Conservation (phyloP, 2,888 invertebrate species). For the Diaperis boleti region DNA sequence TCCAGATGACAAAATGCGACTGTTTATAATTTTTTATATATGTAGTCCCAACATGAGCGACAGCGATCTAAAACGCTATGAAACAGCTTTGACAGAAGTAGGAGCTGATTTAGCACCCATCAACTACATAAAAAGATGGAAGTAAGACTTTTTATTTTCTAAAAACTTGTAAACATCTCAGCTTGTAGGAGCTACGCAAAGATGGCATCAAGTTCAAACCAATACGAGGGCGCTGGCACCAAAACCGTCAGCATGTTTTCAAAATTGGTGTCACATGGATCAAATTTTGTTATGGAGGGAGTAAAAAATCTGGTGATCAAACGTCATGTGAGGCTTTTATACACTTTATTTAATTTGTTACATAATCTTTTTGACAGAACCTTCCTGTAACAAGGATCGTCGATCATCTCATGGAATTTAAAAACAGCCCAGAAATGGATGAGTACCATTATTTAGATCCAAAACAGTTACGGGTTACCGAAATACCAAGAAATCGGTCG, state of each 20-base stretch:
- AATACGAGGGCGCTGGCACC: slow-evolving; percentile 92
- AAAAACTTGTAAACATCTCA: not conserved
- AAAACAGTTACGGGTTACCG: slow-evolving; percentile 85
- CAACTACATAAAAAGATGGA: slow-evolving; percentile 93
- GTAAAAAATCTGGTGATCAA: slow-evolving; percentile 99
- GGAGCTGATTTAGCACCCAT: slow-evolving; percentile 90
- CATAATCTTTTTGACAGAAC: slow-evolving; percentile 75
- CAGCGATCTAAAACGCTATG: slow-evolving; percentile 86
- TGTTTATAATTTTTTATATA: slow-evolving; percentile 93
- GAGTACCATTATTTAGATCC: slow-evolving; percentile 97
- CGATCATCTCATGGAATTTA: slow-evolving; percentile 88
- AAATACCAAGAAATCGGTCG: slow-evolving; percentile 74
- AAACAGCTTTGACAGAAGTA: slow-evolving; percentile 80
- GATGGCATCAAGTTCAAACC: slow-evolving; percentile 79
- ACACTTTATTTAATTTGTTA: no score
- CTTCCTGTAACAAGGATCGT: slow-evolving; percentile 94
- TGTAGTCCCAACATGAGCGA: slow-evolving; percentile 86
- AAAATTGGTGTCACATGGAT: slow-evolving; percentile 96
- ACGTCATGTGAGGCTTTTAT: slow-evolving; percentile 81
- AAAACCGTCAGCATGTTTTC: slow-evolving; percentile 99
- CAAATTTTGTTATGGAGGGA: slow-evolving; percentile 99
- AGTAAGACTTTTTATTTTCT: slow-evolving; percentile 67
- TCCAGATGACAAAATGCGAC: slow-evolving; percentile 90
- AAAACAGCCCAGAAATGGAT: slow-evolving; percentile 81
- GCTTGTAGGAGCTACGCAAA: slow-evolving; percentile 79